Base-by-base conservation (phyloP, 2,888 invertebrate species). In the Lepidochrysops patricia region DNA sequence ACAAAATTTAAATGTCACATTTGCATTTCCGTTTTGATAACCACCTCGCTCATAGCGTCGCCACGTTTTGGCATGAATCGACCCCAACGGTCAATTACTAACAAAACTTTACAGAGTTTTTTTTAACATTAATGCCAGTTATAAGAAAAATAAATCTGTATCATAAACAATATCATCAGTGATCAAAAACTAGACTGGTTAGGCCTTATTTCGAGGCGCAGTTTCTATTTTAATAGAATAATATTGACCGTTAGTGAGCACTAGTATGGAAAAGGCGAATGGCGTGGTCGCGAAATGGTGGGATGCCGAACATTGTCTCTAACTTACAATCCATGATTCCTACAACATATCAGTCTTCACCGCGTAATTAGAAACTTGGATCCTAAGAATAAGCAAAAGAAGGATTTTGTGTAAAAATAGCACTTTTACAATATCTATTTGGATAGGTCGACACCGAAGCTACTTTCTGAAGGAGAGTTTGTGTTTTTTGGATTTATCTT, bases 331-430 rank as follows among this genome's bases (percentile, higher is more conserved):
- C 82, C 83, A 77, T 78, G 77, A 76, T 72, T 74, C 81, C 79
- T 83, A 85, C 75, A 75, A 82, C 79, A 79, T 84, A 85, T 89
- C 89, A 89, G 89, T 89, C 89, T 89, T 89, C 84, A 81, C 80
- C 78, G 87, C 87, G 85, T 86, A 81, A 82, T 80, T 79, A 75
- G 75, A 80, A 82, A 82, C 77, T 80, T 82, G 83, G 79, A 80
- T 80, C 79, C 79, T 77, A 74, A 76, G 75, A 77, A 71, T 72
- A 71, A 62, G 82, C 83, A 82, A 86, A 82, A 71, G 74, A 82
- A 75, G 70, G 70, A 66, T 5, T 76, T 76, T 77, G 78, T 85
- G 85, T 82, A 88, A 87, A 88, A 86, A 87, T 88, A 89, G 87
- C 84, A 74, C 80, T 78, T 84, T 82, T 84, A 85, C 83, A 86